A percentile compares a stretch with the other conserved stretches of the same genome.
phyloP scores from a whole-genome alignment of 2,888 invertebrate genomes.

The Branchellion lobata region DNA sequence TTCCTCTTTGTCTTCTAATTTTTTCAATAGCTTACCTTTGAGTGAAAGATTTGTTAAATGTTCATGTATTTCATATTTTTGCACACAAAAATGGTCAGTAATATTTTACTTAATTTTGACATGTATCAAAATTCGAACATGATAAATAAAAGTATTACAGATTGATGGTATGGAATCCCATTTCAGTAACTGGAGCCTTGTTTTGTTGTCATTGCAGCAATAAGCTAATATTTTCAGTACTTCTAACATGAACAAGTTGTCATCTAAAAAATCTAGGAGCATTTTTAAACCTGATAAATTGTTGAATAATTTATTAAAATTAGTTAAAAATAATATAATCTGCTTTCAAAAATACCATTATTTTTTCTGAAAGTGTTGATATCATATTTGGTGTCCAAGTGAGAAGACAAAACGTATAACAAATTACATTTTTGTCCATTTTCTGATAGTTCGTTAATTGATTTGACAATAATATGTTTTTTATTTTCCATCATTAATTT shows the following conservation, averaged over 20 bases:
- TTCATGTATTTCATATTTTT: too few relatives aligned
- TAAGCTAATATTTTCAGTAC: neutral
- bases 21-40: neutral
- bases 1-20: neutral
- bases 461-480: too few relatives aligned
- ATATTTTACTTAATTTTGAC: too few relatives aligned
- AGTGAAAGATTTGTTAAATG: neutral
- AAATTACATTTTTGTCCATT: too few relatives aligned
- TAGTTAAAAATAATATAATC: neutral
- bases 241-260: neutral
- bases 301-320: neutral
- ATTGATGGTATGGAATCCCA: neutral
- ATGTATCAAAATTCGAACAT: too few relatives aligned
- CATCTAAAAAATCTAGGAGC: neutral
- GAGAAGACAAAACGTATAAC: too few relatives aligned
- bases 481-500: too few relatives aligned
- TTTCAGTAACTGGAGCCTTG: neutral
- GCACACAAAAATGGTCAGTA: too few relatives aligned
- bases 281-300: neutral
- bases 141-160: too few relatives aligned
- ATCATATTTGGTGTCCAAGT: neutral
- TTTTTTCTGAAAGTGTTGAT: neutral
- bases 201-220: slow-evolving; percentile 3
- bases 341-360: neutral
- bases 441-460: too few relatives aligned